Conservation (phyloP, 2,113 vertebrate species). For the Mobula hypostoma region DNA sequence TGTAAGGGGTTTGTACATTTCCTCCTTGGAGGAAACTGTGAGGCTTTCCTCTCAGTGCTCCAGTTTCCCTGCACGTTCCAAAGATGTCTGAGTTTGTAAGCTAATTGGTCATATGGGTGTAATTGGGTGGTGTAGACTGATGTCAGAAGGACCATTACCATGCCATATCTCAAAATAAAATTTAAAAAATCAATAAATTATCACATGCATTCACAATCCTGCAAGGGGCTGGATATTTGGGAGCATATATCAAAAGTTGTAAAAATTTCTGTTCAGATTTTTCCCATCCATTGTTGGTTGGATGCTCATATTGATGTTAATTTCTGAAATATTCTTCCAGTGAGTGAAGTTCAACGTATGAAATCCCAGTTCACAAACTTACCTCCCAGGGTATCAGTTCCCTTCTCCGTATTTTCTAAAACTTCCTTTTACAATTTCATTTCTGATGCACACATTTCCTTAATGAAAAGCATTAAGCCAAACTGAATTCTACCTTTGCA, state of each 20-base stretch:
- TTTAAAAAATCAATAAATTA: too few relatives aligned
- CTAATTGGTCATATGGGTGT: too few relatives aligned
- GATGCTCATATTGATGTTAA: neutral
- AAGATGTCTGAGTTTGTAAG: too few relatives aligned
- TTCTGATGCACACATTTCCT: neutral
- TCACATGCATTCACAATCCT: neutral
- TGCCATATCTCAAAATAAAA: too few relatives aligned
- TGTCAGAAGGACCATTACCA: too few relatives aligned
- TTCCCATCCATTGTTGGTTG: neutral
- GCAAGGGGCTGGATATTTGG: neutral
- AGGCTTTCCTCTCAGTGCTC: too few relatives aligned
- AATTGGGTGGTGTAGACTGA: too few relatives aligned
- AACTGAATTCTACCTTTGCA: neutral
- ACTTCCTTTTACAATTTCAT: neutral
- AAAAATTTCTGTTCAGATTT: neutral
- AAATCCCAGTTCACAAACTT: neutral
- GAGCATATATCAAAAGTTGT: neutral
- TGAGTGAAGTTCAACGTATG: neutral
- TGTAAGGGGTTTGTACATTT: too few relatives aligned
- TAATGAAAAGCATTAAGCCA: neutral
- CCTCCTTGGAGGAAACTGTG: too few relatives aligned
- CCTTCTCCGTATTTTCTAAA: neutral
- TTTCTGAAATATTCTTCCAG: neutral
- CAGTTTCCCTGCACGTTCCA: too few relatives aligned
- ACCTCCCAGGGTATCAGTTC: too few relatives aligned